Conservation (phyloP, 2,888 invertebrate species). For the Panzeria rudis region DNA sequence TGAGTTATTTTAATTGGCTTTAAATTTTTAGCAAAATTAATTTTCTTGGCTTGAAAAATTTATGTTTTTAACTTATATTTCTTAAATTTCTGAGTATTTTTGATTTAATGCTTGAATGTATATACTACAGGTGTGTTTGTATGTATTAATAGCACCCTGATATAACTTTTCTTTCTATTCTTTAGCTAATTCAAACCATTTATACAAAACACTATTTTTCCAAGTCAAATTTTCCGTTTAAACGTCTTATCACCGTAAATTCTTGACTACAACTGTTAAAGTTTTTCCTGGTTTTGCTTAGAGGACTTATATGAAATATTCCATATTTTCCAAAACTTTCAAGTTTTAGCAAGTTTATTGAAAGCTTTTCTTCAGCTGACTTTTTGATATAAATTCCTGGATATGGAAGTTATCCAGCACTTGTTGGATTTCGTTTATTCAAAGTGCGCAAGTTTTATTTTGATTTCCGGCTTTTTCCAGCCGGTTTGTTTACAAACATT, state of each 20-base stretch:
- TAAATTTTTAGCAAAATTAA: constrained; percentile 4
- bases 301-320: constrained; percentile 60
- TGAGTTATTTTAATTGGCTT: background rate
- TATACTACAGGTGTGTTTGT: constrained; percentile 49
- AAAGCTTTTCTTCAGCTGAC: constrained; percentile 64
- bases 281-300: constrained; percentile 63
- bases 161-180: constrained; percentile 25
- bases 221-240: constrained; percentile 68
- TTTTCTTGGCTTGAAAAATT: background rate
- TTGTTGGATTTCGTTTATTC: constrained; percentile 78
- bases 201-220: constrained; percentile 46
- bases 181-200: constrained; percentile 36
- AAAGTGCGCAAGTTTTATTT: constrained; percentile 77
- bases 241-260: constrained; percentile 69
- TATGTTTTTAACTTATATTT: constrained; percentile 10
- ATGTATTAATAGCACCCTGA: constrained; percentile 56
- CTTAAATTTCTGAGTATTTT: constrained; percentile 10
- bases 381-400: constrained; percentile 69
- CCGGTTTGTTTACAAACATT: constrained; percentile 75
- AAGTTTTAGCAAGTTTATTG: constrained; percentile 53
- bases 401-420: constrained; percentile 75
- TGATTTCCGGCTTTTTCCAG: constrained; percentile 72
- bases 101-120: constrained; percentile 42
- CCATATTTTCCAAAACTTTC: constrained; percentile 70
- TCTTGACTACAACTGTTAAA: constrained; percentile 75